Evolutionary conservation across 2,888 invertebrate species (phyloP), one percentile per base, ranked within the genome.

Genomic region (Hymenopus coronatus): DNA sequence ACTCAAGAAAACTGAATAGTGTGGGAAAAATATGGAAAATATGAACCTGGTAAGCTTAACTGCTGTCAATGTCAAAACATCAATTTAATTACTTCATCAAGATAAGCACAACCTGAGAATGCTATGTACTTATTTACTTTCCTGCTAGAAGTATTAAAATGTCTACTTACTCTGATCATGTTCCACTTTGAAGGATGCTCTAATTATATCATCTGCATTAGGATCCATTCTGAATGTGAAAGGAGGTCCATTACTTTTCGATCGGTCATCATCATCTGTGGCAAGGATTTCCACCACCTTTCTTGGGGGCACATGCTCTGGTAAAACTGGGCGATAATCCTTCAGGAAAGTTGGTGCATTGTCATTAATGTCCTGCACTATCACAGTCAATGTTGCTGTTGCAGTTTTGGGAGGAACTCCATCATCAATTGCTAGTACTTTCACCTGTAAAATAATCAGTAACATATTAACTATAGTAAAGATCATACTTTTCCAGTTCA

Each of bases 191-290:
- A 99, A 98, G 40, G 98, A 98, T 81, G 98, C 97, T 92, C 98
- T 95, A 91, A 98, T 98, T 91, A 98, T 97, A 93, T 98, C 98
- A 93, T 98, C 98, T 6, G 98, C 98, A 91, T 98, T 98, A 82
- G 98, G 98, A 92, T 98, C 98, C 94, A 99, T 95, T 91, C 98
- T 95, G 94, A 99, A 97, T 92, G 98, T 97, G 95, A 99, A 99
- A n/a, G 99, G 98, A 83, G 99, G 98, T 0, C 99, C 99, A 92
- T 98, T 98, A 92, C 97, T 98, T 93, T 98, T 98, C 0, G 97
- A 98, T 91, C 98, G 95, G 93, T 98, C 98, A 92, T 98, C 98
- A 92, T 98, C 98, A 92, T 98, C 98, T 4, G 98, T 98, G 2
- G 98, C 98, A 91, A 98, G 94, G 90, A 98, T 97, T 94, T 98